These are phyloP conservation scores for Carduelis carduelis DNA, from an alignment of 2,797 vertebrate species.

Conservation along the genomic window DNA sequence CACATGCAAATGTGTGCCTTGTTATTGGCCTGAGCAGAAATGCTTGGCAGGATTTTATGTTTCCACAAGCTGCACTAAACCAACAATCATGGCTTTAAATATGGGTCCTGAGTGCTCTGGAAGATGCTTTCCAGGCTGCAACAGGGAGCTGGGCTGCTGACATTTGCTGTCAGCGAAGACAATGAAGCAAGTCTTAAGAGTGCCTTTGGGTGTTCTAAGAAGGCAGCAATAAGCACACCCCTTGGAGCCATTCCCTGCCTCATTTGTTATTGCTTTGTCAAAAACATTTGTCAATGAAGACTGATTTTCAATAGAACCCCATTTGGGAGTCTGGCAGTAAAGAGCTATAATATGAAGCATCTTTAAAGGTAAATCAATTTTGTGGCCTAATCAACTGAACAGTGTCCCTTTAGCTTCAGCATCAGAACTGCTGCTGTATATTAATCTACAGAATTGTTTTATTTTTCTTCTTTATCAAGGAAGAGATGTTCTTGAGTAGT, in stretches of 20 bases:
- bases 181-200: not conserved
- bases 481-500: not conserved
- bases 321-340: constrained; percentile 67
- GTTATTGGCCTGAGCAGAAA: not conserved
- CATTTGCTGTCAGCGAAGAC: constrained; percentile 2
- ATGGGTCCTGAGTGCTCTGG: not conserved
- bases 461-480: not conserved
- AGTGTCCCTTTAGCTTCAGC: not conserved
- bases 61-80: not conserved
- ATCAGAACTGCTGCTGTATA: not conserved
- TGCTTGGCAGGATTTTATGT: not conserved
- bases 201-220: not conserved
- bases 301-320: constrained; percentile 74
- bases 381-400: constrained; percentile 58
- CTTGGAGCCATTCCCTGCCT: not conserved
- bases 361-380: constrained; percentile 75
- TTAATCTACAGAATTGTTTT: not conserved
- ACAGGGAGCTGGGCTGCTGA: not conserved
- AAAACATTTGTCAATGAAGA: constrained; percentile 46
- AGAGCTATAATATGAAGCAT: constrained; percentile 68
- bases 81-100: not conserved
- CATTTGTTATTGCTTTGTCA: constrained; percentile 29
- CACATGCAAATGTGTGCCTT: not conserved
- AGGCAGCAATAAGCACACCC: not conserved
- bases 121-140: not conserved